These are phyloP conservation scores for Rhopalosiphum padi DNA, from an alignment of 1,140 invertebrate species.

Conservation along the genomic window DNA sequence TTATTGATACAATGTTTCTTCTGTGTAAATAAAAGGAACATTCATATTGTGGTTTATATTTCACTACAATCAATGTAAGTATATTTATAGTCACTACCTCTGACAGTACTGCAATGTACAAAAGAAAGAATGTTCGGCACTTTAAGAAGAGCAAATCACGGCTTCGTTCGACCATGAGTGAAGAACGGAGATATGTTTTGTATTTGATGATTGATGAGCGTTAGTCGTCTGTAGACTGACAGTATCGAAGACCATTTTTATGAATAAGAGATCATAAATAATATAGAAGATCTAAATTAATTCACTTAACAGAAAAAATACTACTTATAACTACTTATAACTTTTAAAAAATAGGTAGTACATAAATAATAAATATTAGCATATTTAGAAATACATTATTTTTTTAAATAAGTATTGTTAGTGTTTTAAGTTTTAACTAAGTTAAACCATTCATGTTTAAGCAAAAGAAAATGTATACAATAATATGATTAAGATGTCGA, in stretches of 20 bases:
- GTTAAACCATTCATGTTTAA: not conserved
- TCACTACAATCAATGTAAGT: not conserved
- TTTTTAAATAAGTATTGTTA: not conserved
- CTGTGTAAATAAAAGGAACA: not conserved
- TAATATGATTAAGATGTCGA: not conserved
- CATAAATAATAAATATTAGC: not conserved
- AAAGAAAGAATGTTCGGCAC: not conserved
- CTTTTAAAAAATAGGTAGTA: not conserved
- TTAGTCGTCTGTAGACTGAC: not conserved
- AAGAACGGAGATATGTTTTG: not conserved
- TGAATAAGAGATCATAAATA: not conserved
- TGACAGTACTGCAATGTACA: not conserved
- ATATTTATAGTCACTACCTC: not conserved
- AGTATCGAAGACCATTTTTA: not conserved
- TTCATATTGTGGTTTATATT: not conserved
- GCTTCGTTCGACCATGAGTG: not conserved
- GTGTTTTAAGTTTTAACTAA: not conserved
- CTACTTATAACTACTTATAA: too few relatives aligned
- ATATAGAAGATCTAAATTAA: not conserved
- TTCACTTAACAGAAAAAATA: not conserved
- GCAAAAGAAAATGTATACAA: not conserved
- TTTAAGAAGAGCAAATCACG: not conserved
- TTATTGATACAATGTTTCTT: not conserved
- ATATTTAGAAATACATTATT: not conserved
- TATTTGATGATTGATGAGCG: not conserved